Base-by-base conservation (phyloP, 2,888 invertebrate species). In the Sicus ferrugineus region DNA sequence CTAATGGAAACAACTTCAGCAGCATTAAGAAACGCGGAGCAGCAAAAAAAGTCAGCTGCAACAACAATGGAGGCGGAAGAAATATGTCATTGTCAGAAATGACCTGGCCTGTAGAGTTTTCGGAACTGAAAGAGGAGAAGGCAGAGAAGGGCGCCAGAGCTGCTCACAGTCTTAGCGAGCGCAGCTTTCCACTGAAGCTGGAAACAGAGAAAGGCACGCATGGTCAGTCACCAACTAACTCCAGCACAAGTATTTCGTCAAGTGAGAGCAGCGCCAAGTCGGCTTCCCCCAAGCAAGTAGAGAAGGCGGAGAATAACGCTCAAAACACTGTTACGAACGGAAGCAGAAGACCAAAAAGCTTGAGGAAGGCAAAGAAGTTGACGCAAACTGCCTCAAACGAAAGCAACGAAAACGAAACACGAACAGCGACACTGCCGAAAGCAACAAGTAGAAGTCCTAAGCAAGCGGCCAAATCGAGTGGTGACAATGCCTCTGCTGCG, bases 191-290 rank as follows among this genome's bases (percentile, higher is more conserved):
- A 28, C 54, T 70, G 11, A 61, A 67, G 38, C 30, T 69, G 31
- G 58, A 62, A 6, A 56, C 64, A 14, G 69, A 63, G 3, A 69
- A 69, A 16, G 50, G 26, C 19, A 23, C 66, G 2, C 31, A 28
- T 34, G 38, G 19, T 14, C 28, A 28, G 28, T 54, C 52, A 38
- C 38, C 54, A 34, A 23, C 64, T n/a, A 67, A 64, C 11, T 61
- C 62, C 4, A 66, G 66, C 19, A 69, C 69, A 19, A 30, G 63
- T 11, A 70, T 70, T 9, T 71, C 70, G 1, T 72, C 74, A 30
- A 71, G 73, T 42, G 70, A 68, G 48, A 68, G 73, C 61, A 72
- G 75, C 67, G 73, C 65, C 63, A 71, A 50, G 52, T 68, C 66
- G 59, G 59, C 38, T 16, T 42, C 62, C 16, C 62, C 62, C 19